These are phyloP conservation scores for Microtus ochrogaster DNA, from an alignment of 2,113 vertebrate genomes.

Conservation along the genomic window DNA sequence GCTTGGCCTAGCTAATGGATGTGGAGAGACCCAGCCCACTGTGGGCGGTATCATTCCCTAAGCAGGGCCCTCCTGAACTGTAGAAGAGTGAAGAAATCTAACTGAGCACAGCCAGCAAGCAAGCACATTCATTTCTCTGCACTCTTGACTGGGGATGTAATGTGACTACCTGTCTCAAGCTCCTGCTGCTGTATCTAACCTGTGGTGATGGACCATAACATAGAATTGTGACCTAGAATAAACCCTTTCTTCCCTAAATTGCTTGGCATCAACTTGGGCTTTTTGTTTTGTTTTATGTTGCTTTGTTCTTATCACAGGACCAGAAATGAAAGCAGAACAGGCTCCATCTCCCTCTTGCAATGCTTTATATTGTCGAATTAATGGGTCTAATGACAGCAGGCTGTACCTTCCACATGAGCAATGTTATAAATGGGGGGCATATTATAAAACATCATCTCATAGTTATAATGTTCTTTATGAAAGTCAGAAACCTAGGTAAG, in stretches of 20 bases:
- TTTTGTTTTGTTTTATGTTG: too few relatives aligned
- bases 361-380: not conserved
- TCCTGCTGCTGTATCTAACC: not conserved
- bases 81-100: not conserved
- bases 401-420: not conserved
- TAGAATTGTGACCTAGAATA: not conserved
- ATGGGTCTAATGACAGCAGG: not conserved
- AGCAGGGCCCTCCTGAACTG: not conserved
- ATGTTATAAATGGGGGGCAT: not conserved
- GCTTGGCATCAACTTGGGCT: too few relatives aligned
- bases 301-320: not conserved
- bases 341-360: not conserved
- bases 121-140: not conserved
- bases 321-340: not conserved
- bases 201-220: not conserved
- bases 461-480: not conserved
- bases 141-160: not conserved
- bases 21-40: not conserved
- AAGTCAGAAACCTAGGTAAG: not conserved
- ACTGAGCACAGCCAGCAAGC: not conserved
- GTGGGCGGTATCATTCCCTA: not conserved
- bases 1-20: not conserved
- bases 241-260: too few relatives aligned
- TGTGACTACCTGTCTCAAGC: not conserved
- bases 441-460: not conserved